Evolutionary conservation across 2,797 vertebrate species (phyloP).

Genomic region (Falco peregrinus): DNA sequence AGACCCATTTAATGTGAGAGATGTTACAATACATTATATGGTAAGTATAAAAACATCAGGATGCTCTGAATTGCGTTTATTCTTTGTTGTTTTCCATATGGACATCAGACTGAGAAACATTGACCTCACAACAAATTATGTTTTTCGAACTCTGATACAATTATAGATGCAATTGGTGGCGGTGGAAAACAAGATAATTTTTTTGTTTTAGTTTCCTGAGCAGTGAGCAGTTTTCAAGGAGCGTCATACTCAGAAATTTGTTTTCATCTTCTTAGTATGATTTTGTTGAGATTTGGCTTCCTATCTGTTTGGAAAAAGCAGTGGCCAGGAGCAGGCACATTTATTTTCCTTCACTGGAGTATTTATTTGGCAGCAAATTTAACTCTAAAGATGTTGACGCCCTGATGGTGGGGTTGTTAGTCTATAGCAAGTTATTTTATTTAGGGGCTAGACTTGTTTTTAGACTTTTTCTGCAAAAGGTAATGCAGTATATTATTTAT

Average conservation of each 20-base stretch:
- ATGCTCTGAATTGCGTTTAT: not conserved
- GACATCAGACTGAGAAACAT: not conserved
- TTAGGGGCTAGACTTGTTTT: not conserved
- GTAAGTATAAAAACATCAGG: not conserved
- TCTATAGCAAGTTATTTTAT: not conserved
- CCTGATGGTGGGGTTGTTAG: not conserved
- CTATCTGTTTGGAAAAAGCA: not conserved
- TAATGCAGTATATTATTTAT: not conserved
- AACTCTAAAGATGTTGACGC: not conserved
- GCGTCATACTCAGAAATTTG: not conserved
- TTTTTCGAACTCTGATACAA: not conserved
- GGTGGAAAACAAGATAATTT: not conserved
- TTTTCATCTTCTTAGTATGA: not conserved
- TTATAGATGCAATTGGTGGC: not conserved
- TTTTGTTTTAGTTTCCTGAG: not conserved
- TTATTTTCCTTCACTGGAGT: not conserved
- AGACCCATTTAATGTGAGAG: not conserved
- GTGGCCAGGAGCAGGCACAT: fast-evolving
- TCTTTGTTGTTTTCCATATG: not conserved
- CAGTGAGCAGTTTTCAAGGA: not conserved
- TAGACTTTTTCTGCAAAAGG: not conserved
- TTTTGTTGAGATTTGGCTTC: not conserved
- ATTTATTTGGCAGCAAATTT: not conserved
- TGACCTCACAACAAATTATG: not conserved
- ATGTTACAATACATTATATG: not conserved